Evolutionary conservation across 2,888 invertebrate genomes (phyloP).

Genomic region (Linnaemya tessellans): DNA sequence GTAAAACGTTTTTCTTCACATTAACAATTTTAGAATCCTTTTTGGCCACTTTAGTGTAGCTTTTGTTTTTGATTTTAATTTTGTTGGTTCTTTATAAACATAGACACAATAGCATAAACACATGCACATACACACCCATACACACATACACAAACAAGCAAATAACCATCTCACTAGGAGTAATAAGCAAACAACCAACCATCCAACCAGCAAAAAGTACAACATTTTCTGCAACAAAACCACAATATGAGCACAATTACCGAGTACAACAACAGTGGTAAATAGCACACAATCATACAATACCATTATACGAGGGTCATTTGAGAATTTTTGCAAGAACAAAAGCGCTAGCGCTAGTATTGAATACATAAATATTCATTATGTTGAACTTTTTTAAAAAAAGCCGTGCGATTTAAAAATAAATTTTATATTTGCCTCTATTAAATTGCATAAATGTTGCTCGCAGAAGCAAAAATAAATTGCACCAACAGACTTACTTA

Average conservation of each 20-base stretch:
- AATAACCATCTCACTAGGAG: constrained; percentile 28
- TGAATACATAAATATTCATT: background rate
- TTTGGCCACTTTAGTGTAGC: constrained; percentile 24
- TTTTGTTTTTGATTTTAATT: constrained; percentile 38
- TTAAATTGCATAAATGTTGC: constrained; percentile 26
- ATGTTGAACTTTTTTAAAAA: too few species aligned
- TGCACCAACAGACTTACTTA: background rate
- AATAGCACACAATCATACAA: constrained; percentile 18
- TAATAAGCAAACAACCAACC: constrained; percentile 39
- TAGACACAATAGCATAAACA: constrained; percentile 8
- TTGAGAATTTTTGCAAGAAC: background rate
- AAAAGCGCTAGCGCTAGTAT: too few species aligned
- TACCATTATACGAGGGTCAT: background rate
- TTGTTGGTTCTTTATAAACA: constrained; percentile 37
- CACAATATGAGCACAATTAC: constrained; percentile 70
- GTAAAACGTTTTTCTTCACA: constrained; percentile 56
- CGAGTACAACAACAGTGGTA: constrained; percentile 62
- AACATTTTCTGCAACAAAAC: constrained; percentile 62
- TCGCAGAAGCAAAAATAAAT: constrained; percentile 3
- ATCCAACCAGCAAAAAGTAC: constrained; percentile 35
- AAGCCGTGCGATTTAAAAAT: too few species aligned
- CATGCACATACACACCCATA: background rate
- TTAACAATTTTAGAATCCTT: constrained; percentile 34
- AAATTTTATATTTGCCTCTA: background rate
- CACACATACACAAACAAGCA: background rate